Evolutionary conservation across 2,113 vertebrate genomes (phyloP).

Genomic region (Anser brachyrhynchus): DNA sequence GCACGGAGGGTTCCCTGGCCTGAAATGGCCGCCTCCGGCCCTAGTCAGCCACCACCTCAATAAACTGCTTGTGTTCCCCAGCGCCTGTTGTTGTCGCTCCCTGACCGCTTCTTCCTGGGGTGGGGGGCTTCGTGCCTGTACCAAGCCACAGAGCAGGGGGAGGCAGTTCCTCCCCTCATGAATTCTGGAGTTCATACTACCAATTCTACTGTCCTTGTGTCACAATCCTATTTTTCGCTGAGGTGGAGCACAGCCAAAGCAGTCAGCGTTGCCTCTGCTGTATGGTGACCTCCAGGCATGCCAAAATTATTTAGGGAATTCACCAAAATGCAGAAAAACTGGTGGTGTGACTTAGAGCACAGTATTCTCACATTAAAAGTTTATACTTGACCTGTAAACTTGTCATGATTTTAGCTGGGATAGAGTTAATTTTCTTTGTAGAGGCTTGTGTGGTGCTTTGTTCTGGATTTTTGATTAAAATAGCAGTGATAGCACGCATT

Average conservation of each 20-base stretch:
- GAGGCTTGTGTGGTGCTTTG: no score
- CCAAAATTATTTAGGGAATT: neutral
- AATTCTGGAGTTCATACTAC: neutral
- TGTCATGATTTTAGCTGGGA: no score
- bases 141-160: fast-evolving
- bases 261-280: no score
- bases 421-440: no score
- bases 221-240: neutral
- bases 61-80: fast-evolving
- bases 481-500: no score
- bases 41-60: fast-evolving
- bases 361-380: neutral
- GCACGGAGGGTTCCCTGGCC: fast-evolving
- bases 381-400: neutral
- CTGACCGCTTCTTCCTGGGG: fast-evolving
- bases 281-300: neutral
- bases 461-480: no score
- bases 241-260: neutral
- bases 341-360: neutral
- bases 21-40: fast-evolving
- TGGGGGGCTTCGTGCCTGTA: no score
- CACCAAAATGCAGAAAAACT: neutral
- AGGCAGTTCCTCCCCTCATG: no score
- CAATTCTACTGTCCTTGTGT: neutral
- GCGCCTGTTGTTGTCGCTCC: fast-evolving